Percentiles rank a stretch among this genome's conserved stretches.
Conservation (phyloP, 2,888 invertebrate species). For the Melanargia galathea region DNA sequence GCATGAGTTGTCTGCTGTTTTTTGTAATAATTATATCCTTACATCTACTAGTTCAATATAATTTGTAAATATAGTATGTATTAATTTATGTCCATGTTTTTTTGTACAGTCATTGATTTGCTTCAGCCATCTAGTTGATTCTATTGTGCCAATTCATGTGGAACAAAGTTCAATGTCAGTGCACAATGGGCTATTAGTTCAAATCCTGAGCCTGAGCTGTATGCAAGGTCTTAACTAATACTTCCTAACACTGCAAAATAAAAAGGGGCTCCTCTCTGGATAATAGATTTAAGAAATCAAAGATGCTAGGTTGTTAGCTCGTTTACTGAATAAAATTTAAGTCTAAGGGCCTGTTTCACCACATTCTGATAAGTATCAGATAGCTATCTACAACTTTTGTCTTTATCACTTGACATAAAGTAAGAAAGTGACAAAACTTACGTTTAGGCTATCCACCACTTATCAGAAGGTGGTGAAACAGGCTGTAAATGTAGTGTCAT, state of each 20-base stretch:
- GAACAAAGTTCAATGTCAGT: slow-evolving; percentile 59
- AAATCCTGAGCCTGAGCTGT: slow-evolving; percentile 17
- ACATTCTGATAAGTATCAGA: too few relatives aligned
- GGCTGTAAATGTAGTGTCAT: background rate
- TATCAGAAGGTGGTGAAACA: too few relatives aligned
- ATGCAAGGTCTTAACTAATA: slow-evolving; percentile 21
- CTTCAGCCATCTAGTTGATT: slow-evolving; percentile 19
- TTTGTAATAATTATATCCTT: background rate
- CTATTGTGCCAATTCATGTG: slow-evolving; percentile 41
- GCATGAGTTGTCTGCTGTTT: too few relatives aligned
- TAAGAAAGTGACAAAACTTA: too few relatives aligned
- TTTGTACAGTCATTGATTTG: slow-evolving; percentile 1
- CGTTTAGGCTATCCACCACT: too few relatives aligned
- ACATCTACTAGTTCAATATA: background rate
- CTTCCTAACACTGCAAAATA: background rate
- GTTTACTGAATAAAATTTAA: too few relatives aligned
- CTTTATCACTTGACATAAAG: too few relatives aligned
- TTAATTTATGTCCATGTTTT: slow-evolving; percentile 6
- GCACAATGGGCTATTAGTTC: slow-evolving; percentile 45
- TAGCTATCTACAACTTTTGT: too few relatives aligned
- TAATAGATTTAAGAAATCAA: background rate
- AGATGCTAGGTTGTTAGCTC: background rate
- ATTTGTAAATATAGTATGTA: background rate
- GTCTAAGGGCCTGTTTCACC: too few relatives aligned
- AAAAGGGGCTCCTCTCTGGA: background rate